Evolutionary conservation across 2,113 vertebrate genomes (phyloP), one percentile per base, ranked within the genome.

Genomic region (Chionomys nivalis): DNA sequence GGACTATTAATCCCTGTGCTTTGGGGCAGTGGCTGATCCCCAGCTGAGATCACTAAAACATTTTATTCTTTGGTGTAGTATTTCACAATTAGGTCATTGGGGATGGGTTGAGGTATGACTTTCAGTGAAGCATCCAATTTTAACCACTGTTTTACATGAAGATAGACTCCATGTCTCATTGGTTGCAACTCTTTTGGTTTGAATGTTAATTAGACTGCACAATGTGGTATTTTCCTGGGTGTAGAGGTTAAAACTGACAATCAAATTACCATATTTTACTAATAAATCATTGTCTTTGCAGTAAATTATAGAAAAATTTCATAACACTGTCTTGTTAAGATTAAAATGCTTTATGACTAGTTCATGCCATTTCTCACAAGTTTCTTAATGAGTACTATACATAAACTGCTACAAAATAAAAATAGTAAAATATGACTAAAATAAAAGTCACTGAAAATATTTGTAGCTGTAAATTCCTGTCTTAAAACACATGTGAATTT

Each of bases 161-260:
- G 61, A 12, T 17, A 93, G 28, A 52, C 17, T 93, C 82, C 33
- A 73, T 93, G 77, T 88, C 42, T 85, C 39, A 90, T 73, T 91
- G n/a, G 28, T 44, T 88, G 23, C 9, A 95, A 81, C 73, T 44
- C 4, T 76, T 81, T 24, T 82, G 14, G 79, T 81, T 94, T 49
- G 36, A 89, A n/a, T 86, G 89, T 42, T 78, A 91, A 93, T 94
- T 86, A 93, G 9, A 94, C 23, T 93, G 24, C 82, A 14, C 16
- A 76, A 42, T 94, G 42, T 95, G 47, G 8, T 77, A 82, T 77
- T 95, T 95, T 93, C 79, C 87, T 82, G 24, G 28, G 28, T 77
- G 3, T 63, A 87, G 23, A 82, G 28, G 28, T 76, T 86, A 94
- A 94, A 97, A 33, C 17, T 87, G 68, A 87, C 75, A 92, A 39